Evolutionary conservation across 2,797 vertebrate species (phyloP).

Genomic region (Glossophaga mutica): DNA sequence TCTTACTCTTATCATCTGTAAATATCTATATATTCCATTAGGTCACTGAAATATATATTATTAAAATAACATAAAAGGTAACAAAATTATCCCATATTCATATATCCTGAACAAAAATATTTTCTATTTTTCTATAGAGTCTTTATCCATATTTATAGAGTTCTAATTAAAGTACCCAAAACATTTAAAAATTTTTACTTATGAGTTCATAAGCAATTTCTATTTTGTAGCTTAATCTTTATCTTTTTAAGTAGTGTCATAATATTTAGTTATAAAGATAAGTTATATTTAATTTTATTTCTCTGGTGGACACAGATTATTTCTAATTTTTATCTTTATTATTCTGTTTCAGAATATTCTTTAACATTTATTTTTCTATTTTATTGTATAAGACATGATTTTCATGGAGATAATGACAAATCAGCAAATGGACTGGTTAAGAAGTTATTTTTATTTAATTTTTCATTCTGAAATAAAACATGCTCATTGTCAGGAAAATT

Average conservation of each 20-base stretch:
- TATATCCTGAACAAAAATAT: not conserved
- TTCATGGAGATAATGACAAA: not conserved
- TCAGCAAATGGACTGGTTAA: not conserved
- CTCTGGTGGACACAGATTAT: not conserved
- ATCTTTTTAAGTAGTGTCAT: not conserved
- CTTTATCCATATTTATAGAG: not conserved
- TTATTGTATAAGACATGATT: not conserved
- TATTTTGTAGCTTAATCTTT: not conserved
- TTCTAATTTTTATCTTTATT: not conserved
- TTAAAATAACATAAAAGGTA: slow-evolving; percentile 16
- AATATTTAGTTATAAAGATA: not conserved
- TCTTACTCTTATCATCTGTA: not conserved
- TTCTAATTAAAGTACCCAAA: not conserved
- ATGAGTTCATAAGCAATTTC: not conserved
- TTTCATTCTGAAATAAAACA: not conserved
- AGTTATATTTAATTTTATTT: not conserved
- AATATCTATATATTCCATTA: not conserved
- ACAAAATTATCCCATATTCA: not conserved
- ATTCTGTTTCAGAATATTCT: not conserved
- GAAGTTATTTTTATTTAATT: slow-evolving; percentile 13
- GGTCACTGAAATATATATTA: not conserved
- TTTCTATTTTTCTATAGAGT: not conserved
- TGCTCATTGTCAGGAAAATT: not conserved
- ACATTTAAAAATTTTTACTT: not conserved
- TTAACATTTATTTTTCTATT: not conserved